Evolutionary conservation across 1,140 invertebrate species (phyloP), one percentile per base, ranked within the genome.

Genomic region (Sipha flava): DNA sequence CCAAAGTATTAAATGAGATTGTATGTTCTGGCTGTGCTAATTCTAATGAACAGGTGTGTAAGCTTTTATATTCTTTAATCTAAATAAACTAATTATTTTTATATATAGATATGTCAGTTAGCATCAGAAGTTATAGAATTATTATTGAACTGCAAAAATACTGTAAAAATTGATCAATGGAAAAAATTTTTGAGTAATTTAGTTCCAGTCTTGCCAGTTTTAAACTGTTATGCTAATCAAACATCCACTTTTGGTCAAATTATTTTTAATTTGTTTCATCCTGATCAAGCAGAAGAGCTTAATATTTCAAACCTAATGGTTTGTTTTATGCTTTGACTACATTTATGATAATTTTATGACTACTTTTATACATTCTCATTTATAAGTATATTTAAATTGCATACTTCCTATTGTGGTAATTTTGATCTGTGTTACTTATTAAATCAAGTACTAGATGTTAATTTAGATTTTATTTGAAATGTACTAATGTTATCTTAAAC

Each of bases 181-280:
- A 47, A 59, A 43, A 59, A 3, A 37, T n/a, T 77, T 59, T 18
- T 77, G 29, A 77, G 29, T 40, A 77, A 59, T 57, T 40, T 77
- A 43, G 1, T 7, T 26, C 73, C 73, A 43, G 21, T 57, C 18
- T 77, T 77, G 3, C 73, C 52, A 7, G 7, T 77, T 37, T n/a
- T 77, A 9, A 59, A 40, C 16, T 45, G 52, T 77, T 40, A 59
- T 40, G 49, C 52, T 37, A 16, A 23, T 57, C 34, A 54, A 40
- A 40, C 12, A 40, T 57, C 73, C 43, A 40, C 14, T 6, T 9
- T 77, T 7, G 73, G 73, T 4, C 73, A 77, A 57, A n/a, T 29
- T n/a, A 29, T 77, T 77, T 57, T 57, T 1, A 18, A 77, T 54
- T 59, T 77, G 7, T 77, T 77, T 77, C 21, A 77, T 43, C 73